Evolutionary conservation across 2,888 invertebrate species (phyloP).

Genomic region (Apoda limacodes): DNA sequence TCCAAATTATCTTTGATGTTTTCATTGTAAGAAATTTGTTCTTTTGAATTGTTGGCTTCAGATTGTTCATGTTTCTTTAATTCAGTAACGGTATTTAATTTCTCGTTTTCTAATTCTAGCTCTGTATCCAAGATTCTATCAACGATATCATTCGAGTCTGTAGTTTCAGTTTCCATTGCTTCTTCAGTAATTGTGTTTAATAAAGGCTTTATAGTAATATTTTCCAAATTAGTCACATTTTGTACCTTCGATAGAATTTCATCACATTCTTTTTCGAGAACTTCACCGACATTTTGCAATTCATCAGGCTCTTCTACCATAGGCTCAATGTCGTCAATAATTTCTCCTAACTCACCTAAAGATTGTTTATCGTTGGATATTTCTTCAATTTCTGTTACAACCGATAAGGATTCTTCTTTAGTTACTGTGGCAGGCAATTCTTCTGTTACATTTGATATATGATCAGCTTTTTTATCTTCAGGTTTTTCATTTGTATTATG

Average conservation of each 20-base stretch:
- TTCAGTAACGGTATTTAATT: slow-evolving; percentile 28
- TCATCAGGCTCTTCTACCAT: slow-evolving; percentile 54
- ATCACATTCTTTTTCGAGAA: slow-evolving; percentile 59
- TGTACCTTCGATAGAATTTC: slow-evolving; percentile 60
- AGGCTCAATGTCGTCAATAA: slow-evolving; percentile 42
- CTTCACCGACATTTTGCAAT: slow-evolving; percentile 48
- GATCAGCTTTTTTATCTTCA: slow-evolving; percentile 36
- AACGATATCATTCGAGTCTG: slow-evolving; percentile 48
- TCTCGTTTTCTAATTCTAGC: slow-evolving; percentile 45
- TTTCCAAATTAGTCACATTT: slow-evolving; percentile 54
- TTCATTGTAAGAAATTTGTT: slow-evolving; percentile 14
- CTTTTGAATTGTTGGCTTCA: slow-evolving; percentile 8
- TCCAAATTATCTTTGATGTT: slow-evolving; percentile 15
- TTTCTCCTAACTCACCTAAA: slow-evolving; percentile 35
- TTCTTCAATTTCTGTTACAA: slow-evolving; percentile 46
- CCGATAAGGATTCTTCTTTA: too few relatives aligned
- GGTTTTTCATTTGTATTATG: slow-evolving; percentile 37
- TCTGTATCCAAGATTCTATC: slow-evolving; percentile 53
- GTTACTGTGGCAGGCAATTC: slow-evolving; percentile 27
- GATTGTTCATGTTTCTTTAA: slow-evolving; percentile 23
- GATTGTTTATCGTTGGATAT: slow-evolving; percentile 35
- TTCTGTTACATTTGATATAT: slow-evolving; percentile 30
- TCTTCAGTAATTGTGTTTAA: slow-evolving; percentile 50
- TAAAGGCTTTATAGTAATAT: slow-evolving; percentile 46
- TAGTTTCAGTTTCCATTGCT: slow-evolving; percentile 47